A percentile compares a stretch with the other conserved stretches of the same genome.
These are phyloP conservation scores for Centruroides vittatus DNA, from an alignment of 1,140 invertebrate genomes.

Conservation along the genomic window DNA sequence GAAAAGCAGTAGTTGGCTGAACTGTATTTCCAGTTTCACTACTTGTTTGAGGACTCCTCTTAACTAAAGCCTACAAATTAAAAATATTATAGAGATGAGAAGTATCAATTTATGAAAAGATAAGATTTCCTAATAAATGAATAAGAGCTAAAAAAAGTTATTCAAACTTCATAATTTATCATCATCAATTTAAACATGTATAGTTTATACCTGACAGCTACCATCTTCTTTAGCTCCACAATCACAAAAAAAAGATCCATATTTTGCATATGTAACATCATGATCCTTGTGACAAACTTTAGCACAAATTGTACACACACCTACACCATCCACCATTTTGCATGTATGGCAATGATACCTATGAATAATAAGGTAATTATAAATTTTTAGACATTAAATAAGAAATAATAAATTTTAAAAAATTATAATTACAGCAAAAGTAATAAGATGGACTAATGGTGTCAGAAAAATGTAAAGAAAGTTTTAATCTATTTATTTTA, in stretches of 20 bases:
- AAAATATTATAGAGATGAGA: too few relatives aligned
- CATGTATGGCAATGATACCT: conserved; percentile 97
- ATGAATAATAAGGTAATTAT: neutral
- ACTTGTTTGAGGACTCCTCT: conserved; percentile 43
- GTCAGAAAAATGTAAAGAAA: too few relatives aligned
- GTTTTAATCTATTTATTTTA: too few relatives aligned
- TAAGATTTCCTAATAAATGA: neutral
- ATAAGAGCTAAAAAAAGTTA: too few relatives aligned
- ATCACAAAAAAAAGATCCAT: conserved; percentile 97
- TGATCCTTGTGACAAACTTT: conserved; percentile 91
- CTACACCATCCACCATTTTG: conserved; percentile 94
- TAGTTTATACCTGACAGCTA: conserved; percentile 37
- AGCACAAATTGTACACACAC: conserved; percentile 93
- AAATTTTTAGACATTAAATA: too few relatives aligned
- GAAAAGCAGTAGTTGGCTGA: conserved; percentile 24
- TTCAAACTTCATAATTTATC: too few relatives aligned
- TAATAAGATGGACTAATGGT: too few relatives aligned
- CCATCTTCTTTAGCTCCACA: conserved; percentile 92
- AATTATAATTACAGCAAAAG: too few relatives aligned
- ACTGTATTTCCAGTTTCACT: conserved; percentile 19
- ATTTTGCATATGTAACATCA: conserved; percentile 95
- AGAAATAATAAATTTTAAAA: too few relatives aligned
- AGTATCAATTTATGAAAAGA: neutral
- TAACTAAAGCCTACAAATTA: conserved; percentile 46
- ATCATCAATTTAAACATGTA: neutral